phyloP scores from a whole-genome alignment of 2,888 invertebrate genomes.

The Xestia xanthographa region DNA sequence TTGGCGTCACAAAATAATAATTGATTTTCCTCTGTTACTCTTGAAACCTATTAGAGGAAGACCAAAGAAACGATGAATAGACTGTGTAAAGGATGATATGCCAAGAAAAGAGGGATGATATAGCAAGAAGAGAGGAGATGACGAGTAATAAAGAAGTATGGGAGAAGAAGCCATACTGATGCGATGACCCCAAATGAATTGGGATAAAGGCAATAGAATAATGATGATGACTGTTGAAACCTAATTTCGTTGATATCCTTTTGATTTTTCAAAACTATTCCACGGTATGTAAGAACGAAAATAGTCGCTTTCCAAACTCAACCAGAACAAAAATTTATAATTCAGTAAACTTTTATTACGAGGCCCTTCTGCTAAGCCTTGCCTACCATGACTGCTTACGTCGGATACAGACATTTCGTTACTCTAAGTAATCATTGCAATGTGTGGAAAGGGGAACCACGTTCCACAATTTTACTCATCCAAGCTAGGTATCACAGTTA shows the following conservation, averaged over 20 bases:
- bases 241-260: neutral
- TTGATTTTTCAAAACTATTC: neutral
- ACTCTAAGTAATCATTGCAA: neutral
- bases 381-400: neutral
- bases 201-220: too few relatives aligned
- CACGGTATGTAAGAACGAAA: neutral
- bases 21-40: neutral
- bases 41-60: neutral
- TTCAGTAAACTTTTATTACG: neutral
- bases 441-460: neutral
- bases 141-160: too few relatives aligned
- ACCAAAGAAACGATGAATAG: too few relatives aligned
- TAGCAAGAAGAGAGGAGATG: too few relatives aligned
- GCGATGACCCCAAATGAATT: too few relatives aligned
- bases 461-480: conserved; percentile 10
- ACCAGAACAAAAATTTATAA: neutral
- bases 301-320: neutral
- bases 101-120: too few relatives aligned
- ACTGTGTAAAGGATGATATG: too few relatives aligned
- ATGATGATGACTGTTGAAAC: too few relatives aligned
- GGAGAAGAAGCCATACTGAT: too few relatives aligned
- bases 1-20: neutral
- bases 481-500: conserved; percentile 12
- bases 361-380: neutral
- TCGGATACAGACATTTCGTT: neutral